Conservation (phyloP, 2,888 invertebrate species). For the Eupithecia inturbata region DNA sequence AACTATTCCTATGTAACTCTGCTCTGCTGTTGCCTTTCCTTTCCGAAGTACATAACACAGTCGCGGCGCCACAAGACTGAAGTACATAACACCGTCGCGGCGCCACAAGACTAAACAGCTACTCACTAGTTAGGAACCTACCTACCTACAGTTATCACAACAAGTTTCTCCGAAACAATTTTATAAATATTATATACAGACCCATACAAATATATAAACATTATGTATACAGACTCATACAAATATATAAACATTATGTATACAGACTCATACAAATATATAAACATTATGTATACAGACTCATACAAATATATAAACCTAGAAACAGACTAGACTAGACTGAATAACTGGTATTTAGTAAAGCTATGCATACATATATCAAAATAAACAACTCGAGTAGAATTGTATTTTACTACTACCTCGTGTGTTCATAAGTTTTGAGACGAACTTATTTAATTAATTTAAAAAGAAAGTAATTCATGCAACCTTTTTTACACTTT, state of each 20-base stretch:
- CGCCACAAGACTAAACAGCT: neutral
- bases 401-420: neutral
- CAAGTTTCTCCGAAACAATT: constrained; percentile 11
- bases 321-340: constrained; percentile 26
- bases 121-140: neutral
- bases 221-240: no score
- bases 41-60: neutral
- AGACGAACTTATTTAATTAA: no score
- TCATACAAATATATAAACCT: constrained; percentile 20
- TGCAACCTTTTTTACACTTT: no score
- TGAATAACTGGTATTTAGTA: constrained; percentile 14
- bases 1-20: no score
- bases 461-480: no score
- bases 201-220: no score
- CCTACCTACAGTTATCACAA: constrained; percentile 35
- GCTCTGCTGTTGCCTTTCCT: neutral
- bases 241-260: constrained; percentile 24
- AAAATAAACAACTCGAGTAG: neutral
- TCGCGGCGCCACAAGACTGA: no score
- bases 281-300: neutral
- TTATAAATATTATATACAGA: neutral
- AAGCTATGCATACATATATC: neutral
- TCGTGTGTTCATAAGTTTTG: no score
- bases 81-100: neutral
- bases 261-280: no score